Base-by-base conservation (phyloP, 2,113 vertebrate genomes). In the Callospermophilus lateralis region DNA sequence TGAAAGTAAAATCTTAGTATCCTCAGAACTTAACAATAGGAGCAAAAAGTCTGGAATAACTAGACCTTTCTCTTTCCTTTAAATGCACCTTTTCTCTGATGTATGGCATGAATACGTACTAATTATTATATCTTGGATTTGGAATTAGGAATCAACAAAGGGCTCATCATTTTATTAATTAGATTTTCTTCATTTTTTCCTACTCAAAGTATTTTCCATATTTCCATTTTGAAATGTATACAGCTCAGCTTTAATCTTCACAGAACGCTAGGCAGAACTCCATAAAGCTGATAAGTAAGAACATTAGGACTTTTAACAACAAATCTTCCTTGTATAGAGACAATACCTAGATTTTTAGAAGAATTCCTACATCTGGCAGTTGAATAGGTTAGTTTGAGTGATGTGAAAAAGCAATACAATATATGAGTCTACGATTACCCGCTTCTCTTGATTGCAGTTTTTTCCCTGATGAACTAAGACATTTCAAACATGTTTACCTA, bases 201-300 rank as follows among this genome's bases (percentile, higher is more conserved):
- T 86, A 73, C 17, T 17, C 15, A 79, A 39, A 65, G 19, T 20
- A 24, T 87, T 80, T 48, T 86, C 32, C 7, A 3, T 73, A 22
- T 78, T 78, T 94, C n/a, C 58, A 73, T 79, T 84, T 94, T 94
- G 39, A 85, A 77, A 70, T 53, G 30, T 72, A 84, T 63, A n/a
- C 48, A 51, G 32, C 42, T 55, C 45, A 84, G 37, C 67, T 19
- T 94, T 63, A 51, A 76, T 42, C 6, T 68, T 68, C 28, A 12
- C 10, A 48, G 8, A 30, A 12, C 32, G 5, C 30, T 58, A 39
- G 42, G 61, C n/a, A 78, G 15, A 63, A 74, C 1, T n/a, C n/a
- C 0, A 84, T 72, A 22, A 79, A 48, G 10, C 1, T 79, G 76
- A 61, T 37, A 37, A 6, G 7, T 73, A 68, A 73, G 81, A 78